Conservation (phyloP, 2,113 vertebrate species). For the Pterocles orientalis region DNA sequence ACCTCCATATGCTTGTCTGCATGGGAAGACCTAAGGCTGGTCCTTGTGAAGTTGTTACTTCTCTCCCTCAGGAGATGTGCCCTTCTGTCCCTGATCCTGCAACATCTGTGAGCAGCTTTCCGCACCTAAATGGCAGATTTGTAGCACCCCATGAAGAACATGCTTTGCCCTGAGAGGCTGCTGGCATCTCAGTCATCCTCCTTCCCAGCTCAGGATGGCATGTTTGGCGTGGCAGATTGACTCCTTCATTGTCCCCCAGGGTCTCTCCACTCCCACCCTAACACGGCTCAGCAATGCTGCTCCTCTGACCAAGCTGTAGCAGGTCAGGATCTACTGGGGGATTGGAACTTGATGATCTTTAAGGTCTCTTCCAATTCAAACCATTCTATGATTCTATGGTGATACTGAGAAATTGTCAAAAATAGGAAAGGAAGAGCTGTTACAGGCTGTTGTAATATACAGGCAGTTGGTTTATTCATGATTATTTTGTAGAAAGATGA, state of each 20-base stretch:
- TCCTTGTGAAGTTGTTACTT: background rate
- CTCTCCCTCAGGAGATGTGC: background rate
- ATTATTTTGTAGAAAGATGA: background rate
- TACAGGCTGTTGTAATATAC: no score
- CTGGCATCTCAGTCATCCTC: background rate
- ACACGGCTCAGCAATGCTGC: fast-evolving
- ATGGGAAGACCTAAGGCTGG: background rate
- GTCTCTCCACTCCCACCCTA: background rate
- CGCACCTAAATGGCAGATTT: background rate
- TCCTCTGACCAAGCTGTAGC: background rate
- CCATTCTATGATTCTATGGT: background rate
- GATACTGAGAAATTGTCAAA: background rate
- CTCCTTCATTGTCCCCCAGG: fast-evolving
- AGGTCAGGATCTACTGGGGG: background rate
- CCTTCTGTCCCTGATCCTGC: background rate
- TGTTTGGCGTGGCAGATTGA: background rate
- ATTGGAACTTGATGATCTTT: no score
- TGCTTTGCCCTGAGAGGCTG: background rate
- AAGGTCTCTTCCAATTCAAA: no score
- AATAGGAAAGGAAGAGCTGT: background rate
- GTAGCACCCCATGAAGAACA: background rate
- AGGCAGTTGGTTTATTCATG: background rate
- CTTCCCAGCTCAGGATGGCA: background rate
- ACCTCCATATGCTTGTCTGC: background rate
- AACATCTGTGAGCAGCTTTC: background rate